phyloP scores from a whole-genome alignment of 2,888 invertebrate genomes.

The Biston betularia region DNA sequence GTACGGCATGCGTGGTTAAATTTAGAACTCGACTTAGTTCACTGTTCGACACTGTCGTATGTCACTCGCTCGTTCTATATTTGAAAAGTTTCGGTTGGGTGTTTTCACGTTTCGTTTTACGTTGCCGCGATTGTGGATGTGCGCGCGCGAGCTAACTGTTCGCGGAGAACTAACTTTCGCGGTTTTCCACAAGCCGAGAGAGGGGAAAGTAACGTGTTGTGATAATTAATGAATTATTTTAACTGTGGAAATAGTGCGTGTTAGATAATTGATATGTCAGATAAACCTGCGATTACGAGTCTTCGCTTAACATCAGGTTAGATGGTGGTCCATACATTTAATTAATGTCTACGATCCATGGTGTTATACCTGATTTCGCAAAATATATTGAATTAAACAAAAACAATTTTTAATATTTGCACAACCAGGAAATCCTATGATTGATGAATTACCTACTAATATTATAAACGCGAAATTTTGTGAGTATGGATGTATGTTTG shows the following conservation, averaged over 20 bases:
- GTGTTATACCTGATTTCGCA: no score
- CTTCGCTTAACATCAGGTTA: no score
- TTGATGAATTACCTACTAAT: no score
- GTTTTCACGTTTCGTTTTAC: slow-evolving; percentile 56
- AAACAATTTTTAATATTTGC: no score
- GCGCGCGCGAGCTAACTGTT: slow-evolving; percentile 63
- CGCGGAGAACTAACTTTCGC: slow-evolving; percentile 73
- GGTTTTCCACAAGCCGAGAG: slow-evolving; percentile 74
- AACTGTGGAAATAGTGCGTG: slow-evolving; percentile 62
- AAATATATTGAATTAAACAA: no score
- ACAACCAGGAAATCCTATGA: no score
- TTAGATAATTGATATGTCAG: slow-evolving; percentile 64
- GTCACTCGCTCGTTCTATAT: slow-evolving; percentile 77
- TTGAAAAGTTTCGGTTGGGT: slow-evolving; percentile 49
- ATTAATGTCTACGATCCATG: no score
- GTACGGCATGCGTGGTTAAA: slow-evolving; percentile 80
- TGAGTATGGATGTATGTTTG: no score
- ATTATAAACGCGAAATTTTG: no score
- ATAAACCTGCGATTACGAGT: slow-evolving; percentile 36
- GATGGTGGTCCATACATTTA: no score
- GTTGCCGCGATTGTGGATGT: slow-evolving; percentile 54
- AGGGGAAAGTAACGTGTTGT: slow-evolving; percentile 78
- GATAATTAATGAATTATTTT: slow-evolving; percentile 77
- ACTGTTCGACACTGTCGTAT: slow-evolving; percentile 81
- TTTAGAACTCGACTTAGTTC: slow-evolving; percentile 81